Base-by-base conservation (phyloP, 2,888 invertebrate genomes). In the Rutpela maculata region DNA sequence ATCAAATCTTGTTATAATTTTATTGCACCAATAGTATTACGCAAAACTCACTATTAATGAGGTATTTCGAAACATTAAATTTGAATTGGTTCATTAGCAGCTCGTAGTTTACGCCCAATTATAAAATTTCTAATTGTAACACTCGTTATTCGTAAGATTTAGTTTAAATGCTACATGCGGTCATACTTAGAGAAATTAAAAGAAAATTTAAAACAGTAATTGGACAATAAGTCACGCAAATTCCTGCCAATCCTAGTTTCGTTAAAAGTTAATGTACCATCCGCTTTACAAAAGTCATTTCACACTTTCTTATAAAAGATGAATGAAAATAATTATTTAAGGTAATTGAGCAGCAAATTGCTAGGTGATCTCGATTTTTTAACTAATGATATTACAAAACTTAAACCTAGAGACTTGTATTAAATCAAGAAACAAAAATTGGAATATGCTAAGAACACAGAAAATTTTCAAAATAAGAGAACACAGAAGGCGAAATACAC, bases 271-370 rank as follows among this genome's bases (percentile, higher is more conserved):
- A 65, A 65, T 65, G 19, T 65, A 65, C 38, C 65, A 19, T 19
- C 18, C 18, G 17, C 17, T 17, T 19, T 38, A 19, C 38, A n/a
- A n/a, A 35, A 65, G 38, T 19, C 10, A 19, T 43, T 65, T 65
- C 65, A 65, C 65, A 65, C 65, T 65, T 65, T 65, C 65, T 65
- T 35, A 17, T 43, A 65, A 65, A 65, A 65, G 50, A 50, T n/a
- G 50, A 65, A 65, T 11, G 17, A 18, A 35, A 31, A 35, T 43
- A 35, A 35, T 43, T 18, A 38, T n/a, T 38, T 35, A 43, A 18
- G 4, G 38, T 43, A 65, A 38, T 38, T 38, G 19, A 35, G 65
- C 43, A 19, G 43, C 9, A 43, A 9, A 65, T 65, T 19, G n/a
- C n/a, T 4, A 50, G 50, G n/a, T 50, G 12, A 50, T 50, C 50